Percentiles rank a stretch among this genome's conserved stretches.
phyloP scores from a whole-genome alignment of 2,888 invertebrate species.

The Onchidella celtica region DNA sequence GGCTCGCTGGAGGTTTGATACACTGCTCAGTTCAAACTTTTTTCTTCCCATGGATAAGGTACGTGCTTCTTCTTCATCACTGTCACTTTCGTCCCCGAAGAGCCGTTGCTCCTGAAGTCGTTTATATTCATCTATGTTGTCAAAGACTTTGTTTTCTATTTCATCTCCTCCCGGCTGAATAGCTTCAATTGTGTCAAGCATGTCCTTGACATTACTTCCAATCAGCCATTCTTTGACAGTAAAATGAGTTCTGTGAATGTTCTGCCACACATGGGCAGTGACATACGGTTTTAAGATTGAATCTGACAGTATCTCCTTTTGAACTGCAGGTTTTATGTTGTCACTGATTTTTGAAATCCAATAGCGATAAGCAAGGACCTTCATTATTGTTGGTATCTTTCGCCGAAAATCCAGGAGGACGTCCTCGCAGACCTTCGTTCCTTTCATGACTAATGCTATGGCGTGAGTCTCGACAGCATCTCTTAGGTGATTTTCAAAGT shows the following conservation, averaged over 20 bases:
- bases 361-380: neutral
- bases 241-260: neutral
- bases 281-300: neutral
- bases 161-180: neutral
- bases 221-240: neutral
- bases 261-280: neutral
- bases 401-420: neutral
- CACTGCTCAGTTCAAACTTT: neutral
- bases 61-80: slow-evolving; percentile 3
- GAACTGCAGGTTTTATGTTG: too few species aligned
- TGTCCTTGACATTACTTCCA: neutral
- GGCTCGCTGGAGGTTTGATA: neutral
- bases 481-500: slow-evolving; percentile 15
- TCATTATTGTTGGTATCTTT: neutral
- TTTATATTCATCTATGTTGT: neutral
- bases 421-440: neutral
- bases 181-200: neutral
- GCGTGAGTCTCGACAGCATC: neutral
- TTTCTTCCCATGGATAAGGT: neutral
- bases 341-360: neutral
- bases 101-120: neutral
- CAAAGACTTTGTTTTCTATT: neutral
- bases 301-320: too few species aligned
- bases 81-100: neutral
- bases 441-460: neutral